These are phyloP conservation scores for Pardalotus punctatus DNA, from an alignment of 2,113 vertebrate species.

Conservation along the genomic window DNA sequence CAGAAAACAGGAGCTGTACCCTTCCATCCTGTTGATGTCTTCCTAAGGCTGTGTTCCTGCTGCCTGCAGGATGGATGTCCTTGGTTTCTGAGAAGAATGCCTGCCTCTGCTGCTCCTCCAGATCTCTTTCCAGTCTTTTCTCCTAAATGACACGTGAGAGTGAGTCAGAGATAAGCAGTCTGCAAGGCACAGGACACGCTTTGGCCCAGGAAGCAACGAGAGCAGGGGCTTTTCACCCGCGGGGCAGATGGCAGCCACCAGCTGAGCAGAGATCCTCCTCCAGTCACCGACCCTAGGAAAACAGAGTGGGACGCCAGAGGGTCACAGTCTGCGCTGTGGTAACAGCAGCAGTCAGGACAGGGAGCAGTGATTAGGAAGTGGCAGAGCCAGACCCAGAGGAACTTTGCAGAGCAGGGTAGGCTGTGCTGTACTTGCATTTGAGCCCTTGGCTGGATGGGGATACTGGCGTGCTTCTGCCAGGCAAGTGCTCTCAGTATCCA, in stretches of 20 bases:
- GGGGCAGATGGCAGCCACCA: neutral
- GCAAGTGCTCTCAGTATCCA: neutral
- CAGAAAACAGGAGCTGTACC: neutral
- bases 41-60: neutral
- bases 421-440: too few relatives aligned
- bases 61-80: neutral
- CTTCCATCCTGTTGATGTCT: rapidly evolving
- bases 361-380: neutral
- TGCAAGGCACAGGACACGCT: neutral
- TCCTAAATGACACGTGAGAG: neutral
- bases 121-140: neutral
- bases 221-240: neutral
- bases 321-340: rapidly evolving
- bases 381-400: neutral
- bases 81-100: neutral
- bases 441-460: neutral
- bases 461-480: neutral
- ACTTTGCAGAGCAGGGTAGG: neutral
- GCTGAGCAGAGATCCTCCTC: neutral
- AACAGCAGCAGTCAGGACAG: neutral
- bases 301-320: neutral
- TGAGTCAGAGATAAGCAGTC: neutral
- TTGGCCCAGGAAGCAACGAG: rapidly evolving
- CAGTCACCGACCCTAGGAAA: neutral
- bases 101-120: neutral